Evolutionary conservation across 2,113 vertebrate genomes (phyloP), one percentile per base, ranked within the genome.

Genomic region (Myotis brandtii): DNA sequence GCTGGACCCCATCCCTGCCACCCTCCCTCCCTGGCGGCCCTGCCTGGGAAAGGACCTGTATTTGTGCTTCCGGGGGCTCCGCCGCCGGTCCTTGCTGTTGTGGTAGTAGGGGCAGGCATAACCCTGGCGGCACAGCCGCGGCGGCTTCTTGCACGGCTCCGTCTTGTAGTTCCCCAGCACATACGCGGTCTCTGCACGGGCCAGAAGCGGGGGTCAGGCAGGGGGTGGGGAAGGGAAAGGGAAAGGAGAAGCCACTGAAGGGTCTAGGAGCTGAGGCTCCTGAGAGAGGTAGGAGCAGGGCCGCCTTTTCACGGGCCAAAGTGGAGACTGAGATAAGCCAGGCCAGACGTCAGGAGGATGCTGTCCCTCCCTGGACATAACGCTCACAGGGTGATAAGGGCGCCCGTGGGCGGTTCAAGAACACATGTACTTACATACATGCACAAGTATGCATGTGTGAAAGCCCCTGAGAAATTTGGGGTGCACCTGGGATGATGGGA

Each of bases 91-190:
- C 98, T 99, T 99, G 98, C 99, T 99, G 98, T 99, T 99, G 97
- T 99, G 99, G 98, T 99, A 99, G 97, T 99, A 99, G 1, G 99
- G 99, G 97, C 99, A 99, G 96, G 99, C 99, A 34, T 99, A 99
- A 95, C 99, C 99, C 98, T 99, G 99, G 93, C 99, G 99, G 98
- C 99, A 99, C 89, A 99, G 98, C 3, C 99, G 99, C 0, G 99
- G 99, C 0, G 99, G 99, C 95, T 99, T 99, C 98, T 99, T 99
- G 98, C 99, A 99, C 23, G 99, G 99, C 96, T 99, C 99, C 2
- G 99, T 99, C 98, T 99, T 99, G 96, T 99, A 99, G 98, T 99
- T 99, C 91, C 99, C 99, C 97, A 99, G 98, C 93, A 99, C 99
- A 0, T 99, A 99, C 0, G 99, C 98, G 87, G 99, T 99, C 95